Evolutionary conservation across 2,797 vertebrate species (phyloP).

Genomic region (Erpetoichthys calabaricus): DNA sequence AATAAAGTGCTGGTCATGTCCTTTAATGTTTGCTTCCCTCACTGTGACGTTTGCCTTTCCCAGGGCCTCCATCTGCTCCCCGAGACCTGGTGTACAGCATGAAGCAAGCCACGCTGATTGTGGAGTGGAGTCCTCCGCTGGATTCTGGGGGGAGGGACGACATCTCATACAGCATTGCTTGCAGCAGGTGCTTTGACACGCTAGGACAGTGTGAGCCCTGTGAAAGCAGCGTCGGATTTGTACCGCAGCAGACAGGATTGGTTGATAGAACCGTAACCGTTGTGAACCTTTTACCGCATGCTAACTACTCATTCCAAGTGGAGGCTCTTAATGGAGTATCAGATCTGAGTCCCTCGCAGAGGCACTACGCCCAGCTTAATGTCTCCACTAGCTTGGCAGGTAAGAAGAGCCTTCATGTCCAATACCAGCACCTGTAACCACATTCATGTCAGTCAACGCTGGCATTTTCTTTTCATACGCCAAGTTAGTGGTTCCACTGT

Average conservation of each 20-base stretch:
- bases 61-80: conserved; percentile 79
- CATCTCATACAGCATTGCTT: conserved; percentile 75
- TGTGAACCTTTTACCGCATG: conserved; percentile 71
- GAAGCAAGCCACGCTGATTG: conserved; percentile 67
- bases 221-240: conserved; percentile 64
- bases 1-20: too few species aligned
- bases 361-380: conserved; percentile 68
- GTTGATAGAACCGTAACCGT: conserved; percentile 68
- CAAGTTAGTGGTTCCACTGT: too few species aligned
- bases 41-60: background rate
- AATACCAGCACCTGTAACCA: conserved; percentile 19
- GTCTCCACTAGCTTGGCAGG: conserved; percentile 65
- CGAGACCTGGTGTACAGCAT: conserved; percentile 69
- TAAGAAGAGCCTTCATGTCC: conserved; percentile 32
- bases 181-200: conserved; percentile 44
- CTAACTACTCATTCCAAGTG: conserved; percentile 78
- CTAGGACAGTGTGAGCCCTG: conserved; percentile 59
- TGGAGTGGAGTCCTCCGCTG: conserved; percentile 65
- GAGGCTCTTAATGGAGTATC: conserved; percentile 78
- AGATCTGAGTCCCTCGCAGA: conserved; percentile 49
- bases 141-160: conserved; percentile 70
- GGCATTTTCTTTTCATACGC: too few species aligned
- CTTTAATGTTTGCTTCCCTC: background rate
- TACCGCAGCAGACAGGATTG: conserved; percentile 75
- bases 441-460: too few species aligned